Conservation (phyloP, 2,113 vertebrate genomes). For the Nesoenas mayeri region DNA sequence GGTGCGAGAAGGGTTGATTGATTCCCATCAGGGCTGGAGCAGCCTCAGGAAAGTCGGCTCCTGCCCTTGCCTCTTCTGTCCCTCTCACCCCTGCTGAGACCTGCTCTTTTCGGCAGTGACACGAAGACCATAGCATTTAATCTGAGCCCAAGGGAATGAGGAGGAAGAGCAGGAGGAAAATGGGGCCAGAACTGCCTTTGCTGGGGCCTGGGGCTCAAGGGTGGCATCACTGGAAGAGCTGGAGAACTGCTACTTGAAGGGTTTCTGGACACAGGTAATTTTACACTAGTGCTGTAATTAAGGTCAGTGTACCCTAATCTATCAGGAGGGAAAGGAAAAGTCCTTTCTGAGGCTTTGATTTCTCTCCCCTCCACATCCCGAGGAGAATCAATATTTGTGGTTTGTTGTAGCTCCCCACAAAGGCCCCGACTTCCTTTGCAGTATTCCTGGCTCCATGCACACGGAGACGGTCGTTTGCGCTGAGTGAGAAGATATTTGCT, state of each 20-base stretch:
- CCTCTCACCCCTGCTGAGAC: not conserved
- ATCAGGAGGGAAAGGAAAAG: not conserved
- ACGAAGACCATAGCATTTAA: not conserved
- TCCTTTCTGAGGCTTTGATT: not conserved
- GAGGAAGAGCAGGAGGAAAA: not conserved
- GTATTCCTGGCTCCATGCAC: accelerated
- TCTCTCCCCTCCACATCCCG: not conserved
- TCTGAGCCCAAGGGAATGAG: not conserved
- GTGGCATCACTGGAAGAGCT: not conserved
- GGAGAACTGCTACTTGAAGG: not conserved
- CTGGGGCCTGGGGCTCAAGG: not conserved
- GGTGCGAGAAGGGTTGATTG: not conserved
- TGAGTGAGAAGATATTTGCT: not conserved
- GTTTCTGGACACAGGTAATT: not conserved
- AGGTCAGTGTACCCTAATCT: not conserved
- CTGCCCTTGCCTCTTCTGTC: not conserved
- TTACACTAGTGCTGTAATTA: not conserved
- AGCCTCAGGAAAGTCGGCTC: not conserved
- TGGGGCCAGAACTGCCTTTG: not conserved
- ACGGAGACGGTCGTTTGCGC: accelerated
- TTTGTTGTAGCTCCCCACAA: not conserved
- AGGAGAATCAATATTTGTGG: not conserved
- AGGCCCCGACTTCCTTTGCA: not conserved
- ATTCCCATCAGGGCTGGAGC: not conserved
- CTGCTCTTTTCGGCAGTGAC: not conserved